A percentile compares a stretch with the other conserved stretches of the same genome.
phyloP scores from a whole-genome alignment of 2,888 invertebrate genomes.

The Lottia scabra region DNA sequence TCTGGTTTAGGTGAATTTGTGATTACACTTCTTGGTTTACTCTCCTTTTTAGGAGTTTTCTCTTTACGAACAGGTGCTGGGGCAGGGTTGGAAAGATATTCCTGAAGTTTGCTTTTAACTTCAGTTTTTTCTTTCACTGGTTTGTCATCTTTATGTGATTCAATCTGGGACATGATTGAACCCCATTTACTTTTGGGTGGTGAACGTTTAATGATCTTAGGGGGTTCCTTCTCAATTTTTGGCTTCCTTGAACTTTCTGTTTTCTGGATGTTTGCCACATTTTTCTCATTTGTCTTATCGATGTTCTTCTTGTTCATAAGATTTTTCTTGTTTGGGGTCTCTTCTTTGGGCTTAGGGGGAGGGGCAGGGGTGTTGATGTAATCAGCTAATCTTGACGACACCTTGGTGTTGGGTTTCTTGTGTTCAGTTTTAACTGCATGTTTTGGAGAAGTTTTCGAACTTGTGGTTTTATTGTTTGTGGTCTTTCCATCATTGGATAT shows the following conservation, averaged over 20 bases:
- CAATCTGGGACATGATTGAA: slow-evolving; percentile 60
- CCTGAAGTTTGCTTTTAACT: slow-evolving; percentile 84
- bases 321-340: slow-evolving; percentile 42
- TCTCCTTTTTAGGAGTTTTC: slow-evolving; percentile 27
- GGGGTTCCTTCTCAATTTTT: slow-evolving; percentile 47
- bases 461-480: slow-evolving; percentile 13
- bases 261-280: slow-evolving; percentile 22
- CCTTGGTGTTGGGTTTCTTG: slow-evolving; percentile 54
- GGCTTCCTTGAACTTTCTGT: slow-evolving; percentile 10
- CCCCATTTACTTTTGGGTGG: slow-evolving; percentile 64
- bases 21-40: slow-evolving; percentile 34
- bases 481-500: slow-evolving; percentile 5
- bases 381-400: slow-evolving; percentile 52
- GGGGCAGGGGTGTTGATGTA: slow-evolving; percentile 56
- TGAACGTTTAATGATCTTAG: slow-evolving; percentile 51
- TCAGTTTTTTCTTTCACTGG: slow-evolving; percentile 77
- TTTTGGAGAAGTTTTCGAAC: neutral
- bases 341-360: slow-evolving; percentile 44
- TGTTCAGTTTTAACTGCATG: slow-evolving; percentile 34
- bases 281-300: slow-evolving; percentile 37
- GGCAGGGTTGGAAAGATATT: slow-evolving; percentile 38
- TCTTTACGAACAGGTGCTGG: slow-evolving; percentile 26
- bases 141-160: slow-evolving; percentile 73
- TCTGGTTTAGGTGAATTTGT: slow-evolving; percentile 51
- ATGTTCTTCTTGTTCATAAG: slow-evolving; percentile 46